phyloP scores from a whole-genome alignment of 1,140 invertebrate genomes.

The Lucilia cuprina region DNA sequence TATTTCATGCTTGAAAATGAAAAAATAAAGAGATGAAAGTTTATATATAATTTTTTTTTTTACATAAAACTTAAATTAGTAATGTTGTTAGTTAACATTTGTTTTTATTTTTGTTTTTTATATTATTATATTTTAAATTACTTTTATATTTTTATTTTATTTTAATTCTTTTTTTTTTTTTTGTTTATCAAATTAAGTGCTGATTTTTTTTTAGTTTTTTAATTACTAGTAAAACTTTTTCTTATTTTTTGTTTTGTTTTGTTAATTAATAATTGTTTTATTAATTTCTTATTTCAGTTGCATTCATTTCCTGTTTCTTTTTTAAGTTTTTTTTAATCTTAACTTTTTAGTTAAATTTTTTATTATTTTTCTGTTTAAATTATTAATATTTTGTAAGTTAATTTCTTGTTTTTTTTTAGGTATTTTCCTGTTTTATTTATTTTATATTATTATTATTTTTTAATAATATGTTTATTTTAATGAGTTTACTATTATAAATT shows the following conservation, averaged over 20 bases:
- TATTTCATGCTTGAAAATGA: conserved; percentile 37
- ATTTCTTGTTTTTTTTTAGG: conserved; percentile 11
- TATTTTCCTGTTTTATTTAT: conserved; percentile 22
- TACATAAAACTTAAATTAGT: conserved; percentile 39
- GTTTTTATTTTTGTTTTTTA: neutral
- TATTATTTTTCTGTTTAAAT: conserved; percentile 31
- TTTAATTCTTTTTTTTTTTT: conserved; percentile 36
- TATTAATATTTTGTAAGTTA: conserved; percentile 37
- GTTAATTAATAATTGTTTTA: conserved; percentile 26
- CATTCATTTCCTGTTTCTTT: conserved; percentile 34
- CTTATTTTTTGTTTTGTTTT: conserved; percentile 33
- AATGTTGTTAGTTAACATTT: conserved; percentile 32
- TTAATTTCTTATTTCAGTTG: conserved; percentile 21
- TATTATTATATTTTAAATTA: conserved; percentile 31
- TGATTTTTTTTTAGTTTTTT: conserved; percentile 20
- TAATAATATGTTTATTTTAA: neutral
- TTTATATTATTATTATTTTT: conserved; percentile 8
- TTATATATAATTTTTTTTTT: conserved; percentile 26
- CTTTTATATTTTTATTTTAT: neutral
- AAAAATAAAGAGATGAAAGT: conserved; percentile 33
- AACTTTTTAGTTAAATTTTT: neutral
- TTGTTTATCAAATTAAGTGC: conserved; percentile 32
- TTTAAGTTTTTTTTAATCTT: conserved; percentile 14
- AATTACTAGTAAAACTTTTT: conserved; percentile 34
- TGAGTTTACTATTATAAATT: neutral